Evolutionary conservation across 2,797 vertebrate species (phyloP), one percentile per base, ranked within the genome.

Genomic region (Lemur catta): DNA sequence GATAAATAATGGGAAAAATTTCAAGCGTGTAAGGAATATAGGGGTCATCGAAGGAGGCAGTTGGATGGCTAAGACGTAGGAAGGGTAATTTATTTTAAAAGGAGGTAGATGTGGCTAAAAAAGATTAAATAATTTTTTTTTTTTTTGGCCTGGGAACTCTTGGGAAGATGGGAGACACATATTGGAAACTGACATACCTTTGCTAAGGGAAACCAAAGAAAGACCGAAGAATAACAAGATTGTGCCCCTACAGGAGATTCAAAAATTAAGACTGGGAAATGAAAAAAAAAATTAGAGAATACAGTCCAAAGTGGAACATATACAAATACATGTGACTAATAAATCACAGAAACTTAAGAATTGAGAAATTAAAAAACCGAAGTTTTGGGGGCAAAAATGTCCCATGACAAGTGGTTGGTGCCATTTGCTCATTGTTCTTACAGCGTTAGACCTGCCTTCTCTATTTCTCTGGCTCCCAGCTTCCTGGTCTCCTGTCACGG

Each of bases 1-100:
- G 92, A 97, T 98, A 97, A 98, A 96, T 96, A 96, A 96, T n/a
- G 81, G 94, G 96, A 84, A 79, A 94, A 81, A 93, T 97, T 94
- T 95, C 87, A 96, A 97, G 79, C 93, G 91, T 4, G 1, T 59
- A 91, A 96, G 94, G 91, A 97, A 86, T n/a, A 76, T 92, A 97
- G 95, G 78, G 81, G 82, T 92, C 90, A 95, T 2, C 95, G 95
- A 97, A 98, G 97, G 94, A 96, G 94, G 87, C 89, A 94, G 95
- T 65, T 95, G 84, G 95, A 59, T 75, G 95, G 94, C 92, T 93
- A 97, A 98, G 97, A 97, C 76, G 75, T 7, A 69, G 75, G 74
- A 97, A 96, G 97, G 95, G 96, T 96, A 97, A 98, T 98, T 94
- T 95, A 96, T 90, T 95, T 95, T 95, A 95, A 22, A 69, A 89